A percentile compares a stretch with the other conserved stretches of the same genome.
Evolutionary conservation across 2,797 vertebrate genomes (phyloP).

Genomic region (Crax fasciolata): DNA sequence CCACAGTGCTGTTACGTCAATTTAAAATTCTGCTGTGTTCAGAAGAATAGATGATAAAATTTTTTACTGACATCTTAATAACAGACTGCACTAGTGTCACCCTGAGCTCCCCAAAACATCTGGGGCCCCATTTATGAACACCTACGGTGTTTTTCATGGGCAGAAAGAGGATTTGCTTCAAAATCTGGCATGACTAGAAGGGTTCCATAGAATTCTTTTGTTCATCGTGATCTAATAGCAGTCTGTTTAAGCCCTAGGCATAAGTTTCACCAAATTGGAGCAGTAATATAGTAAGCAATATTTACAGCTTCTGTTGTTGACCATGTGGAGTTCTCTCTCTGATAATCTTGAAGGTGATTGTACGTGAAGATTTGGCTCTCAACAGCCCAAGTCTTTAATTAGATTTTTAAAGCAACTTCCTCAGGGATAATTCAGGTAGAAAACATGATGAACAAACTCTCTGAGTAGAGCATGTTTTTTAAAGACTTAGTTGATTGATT

Average conservation of each 20-base stretch:
- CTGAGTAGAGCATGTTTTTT: not conserved
- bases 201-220: not conserved
- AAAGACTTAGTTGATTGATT: not conserved
- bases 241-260: not conserved
- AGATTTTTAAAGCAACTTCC: not conserved
- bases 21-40: not conserved
- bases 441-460: not conserved
- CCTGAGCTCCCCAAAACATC: not conserved
- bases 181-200: not conserved
- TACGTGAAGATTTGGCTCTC: not conserved
- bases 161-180: not conserved
- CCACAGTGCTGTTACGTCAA: not conserved
- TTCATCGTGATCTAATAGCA: not conserved
- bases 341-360: not conserved
- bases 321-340: fast-evolving
- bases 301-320: not conserved
- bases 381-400: not conserved
- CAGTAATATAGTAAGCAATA: not conserved
- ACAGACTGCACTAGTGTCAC: not conserved
- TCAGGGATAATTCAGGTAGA: not conserved
- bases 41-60: not conserved
- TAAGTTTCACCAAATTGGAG: not conserved
- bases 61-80: not conserved
- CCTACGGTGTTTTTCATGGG: not conserved
- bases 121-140: not conserved